Evolutionary conservation across 2,888 invertebrate genomes (phyloP), one percentile per base, ranked within the genome.

Genomic region (Galerucella pusilla): DNA sequence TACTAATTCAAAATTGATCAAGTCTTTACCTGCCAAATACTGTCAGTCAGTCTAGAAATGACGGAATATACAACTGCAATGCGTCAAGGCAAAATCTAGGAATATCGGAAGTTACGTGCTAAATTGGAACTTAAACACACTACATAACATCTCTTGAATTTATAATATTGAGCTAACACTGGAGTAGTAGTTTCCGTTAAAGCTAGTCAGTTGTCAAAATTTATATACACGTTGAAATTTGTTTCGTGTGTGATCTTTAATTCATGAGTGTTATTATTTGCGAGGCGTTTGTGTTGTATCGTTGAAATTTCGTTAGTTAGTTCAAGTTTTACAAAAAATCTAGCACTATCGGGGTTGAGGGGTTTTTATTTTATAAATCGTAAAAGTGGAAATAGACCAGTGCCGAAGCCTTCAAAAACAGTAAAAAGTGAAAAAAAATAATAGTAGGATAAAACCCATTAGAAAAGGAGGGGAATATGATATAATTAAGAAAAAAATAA

Each of bases 41-140:
- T 57, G 20, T 20, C 57, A 57, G 20, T 57, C 57, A 57, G 57
- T 57, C 57, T 57, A 11, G n/a, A 49, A 61, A 49, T 63, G n/a
- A 25, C 28, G 42, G 5, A 42, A 42, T 11, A 42, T 42, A 42
- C 16, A 14, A 80, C 83, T 84, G 83, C 83, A 83, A 82, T 84
- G 83, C 84, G 83, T 82, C 83, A 82, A 64, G 78, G 70, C 70
- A 75, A 76, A 75, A 79, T 81, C 75, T 77, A 80, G 80, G 80
- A 77, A 81, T 80, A 81, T 80, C 80, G 78, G 80, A 79, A 80
- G 78, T 80, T 80, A 80, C 78, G 78, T 75, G 79, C 73, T 78
- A 79, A 82, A 82, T 81, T 82, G 80, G 63, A 76, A 73, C 74
- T 74, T 68, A 73, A 76, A 76, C 75, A 76, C 75, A 66, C 35